Conservation (phyloP, 2,888 invertebrate genomes). For the Eucera pruinosa region DNA sequence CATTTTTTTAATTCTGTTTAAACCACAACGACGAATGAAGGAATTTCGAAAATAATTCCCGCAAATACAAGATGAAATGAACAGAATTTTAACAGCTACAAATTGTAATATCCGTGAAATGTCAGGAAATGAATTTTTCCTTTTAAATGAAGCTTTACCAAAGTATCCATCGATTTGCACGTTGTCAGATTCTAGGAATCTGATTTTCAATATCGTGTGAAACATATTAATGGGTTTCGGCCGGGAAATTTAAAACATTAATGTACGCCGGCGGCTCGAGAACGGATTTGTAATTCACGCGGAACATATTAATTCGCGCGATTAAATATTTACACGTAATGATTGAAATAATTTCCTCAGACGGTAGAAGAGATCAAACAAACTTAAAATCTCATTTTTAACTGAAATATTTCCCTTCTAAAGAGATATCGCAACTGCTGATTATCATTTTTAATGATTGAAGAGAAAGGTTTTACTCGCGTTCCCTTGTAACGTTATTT, state of each 20-base stretch:
- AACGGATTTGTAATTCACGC: constrained; percentile 1
- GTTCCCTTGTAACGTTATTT: neutral
- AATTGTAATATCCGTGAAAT: no score
- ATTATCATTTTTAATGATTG: no score
- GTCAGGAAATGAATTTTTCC: no score
- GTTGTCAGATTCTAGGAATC: neutral
- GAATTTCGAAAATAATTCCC: neutral
- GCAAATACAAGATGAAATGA: neutral
- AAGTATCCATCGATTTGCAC: constrained; percentile 20
- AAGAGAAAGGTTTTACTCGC: neutral
- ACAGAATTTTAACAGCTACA: no score
- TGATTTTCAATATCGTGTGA: neutral
- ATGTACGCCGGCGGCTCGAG: neutral
- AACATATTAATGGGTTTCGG: constrained; percentile 19
- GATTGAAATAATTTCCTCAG: constrained; percentile 8
- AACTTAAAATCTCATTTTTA: neutral
- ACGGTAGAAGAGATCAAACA: no score
- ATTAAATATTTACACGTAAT: constrained; percentile 11
- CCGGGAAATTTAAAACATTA: constrained; percentile 16
- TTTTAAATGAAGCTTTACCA: no score
- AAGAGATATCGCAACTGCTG: neutral
- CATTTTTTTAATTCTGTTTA: no score
- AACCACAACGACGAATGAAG: neutral
- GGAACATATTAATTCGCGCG: constrained; percentile 13
- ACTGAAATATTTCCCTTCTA: neutral